phyloP scores from a whole-genome alignment of 1,140 invertebrate genomes.

The Trichonephila clavata region DNA sequence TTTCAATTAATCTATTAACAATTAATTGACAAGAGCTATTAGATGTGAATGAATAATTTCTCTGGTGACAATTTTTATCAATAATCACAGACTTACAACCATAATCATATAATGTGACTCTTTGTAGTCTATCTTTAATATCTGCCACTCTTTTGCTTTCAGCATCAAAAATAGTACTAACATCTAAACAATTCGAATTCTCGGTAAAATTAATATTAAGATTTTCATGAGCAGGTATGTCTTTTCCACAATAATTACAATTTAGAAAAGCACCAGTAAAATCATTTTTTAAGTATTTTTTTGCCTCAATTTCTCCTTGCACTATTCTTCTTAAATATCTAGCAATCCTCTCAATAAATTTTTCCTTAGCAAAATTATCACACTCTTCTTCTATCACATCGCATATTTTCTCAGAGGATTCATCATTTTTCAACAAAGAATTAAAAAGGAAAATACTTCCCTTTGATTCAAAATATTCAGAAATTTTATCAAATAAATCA shows the following conservation, averaged over 20 bases:
- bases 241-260: not conserved
- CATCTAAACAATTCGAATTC: not conserved
- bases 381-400: not conserved
- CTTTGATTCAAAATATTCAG: not conserved
- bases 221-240: not conserved
- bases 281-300: not conserved
- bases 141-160: not conserved
- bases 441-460: constrained; percentile 2
- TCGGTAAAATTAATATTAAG: constrained; percentile 47
- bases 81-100: not conserved
- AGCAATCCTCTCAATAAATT: not conserved
- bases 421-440: not conserved
- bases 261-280: constrained; percentile 21
- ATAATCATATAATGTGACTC: not conserved
- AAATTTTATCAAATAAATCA: not conserved
- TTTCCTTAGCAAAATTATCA: not conserved
- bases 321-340: not conserved
- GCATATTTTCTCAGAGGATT: not conserved
- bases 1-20: constrained; percentile 4
- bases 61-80: not conserved
- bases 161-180: not conserved
- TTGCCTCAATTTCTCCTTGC: not conserved
- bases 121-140: not conserved
- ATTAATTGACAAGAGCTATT: constrained; percentile 11
- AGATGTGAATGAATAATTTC: not conserved